A percentile compares a stretch with the other conserved stretches of the same genome.
Evolutionary conservation across 2,797 vertebrate species (phyloP).

Genomic region (Alosa sapidissima): DNA sequence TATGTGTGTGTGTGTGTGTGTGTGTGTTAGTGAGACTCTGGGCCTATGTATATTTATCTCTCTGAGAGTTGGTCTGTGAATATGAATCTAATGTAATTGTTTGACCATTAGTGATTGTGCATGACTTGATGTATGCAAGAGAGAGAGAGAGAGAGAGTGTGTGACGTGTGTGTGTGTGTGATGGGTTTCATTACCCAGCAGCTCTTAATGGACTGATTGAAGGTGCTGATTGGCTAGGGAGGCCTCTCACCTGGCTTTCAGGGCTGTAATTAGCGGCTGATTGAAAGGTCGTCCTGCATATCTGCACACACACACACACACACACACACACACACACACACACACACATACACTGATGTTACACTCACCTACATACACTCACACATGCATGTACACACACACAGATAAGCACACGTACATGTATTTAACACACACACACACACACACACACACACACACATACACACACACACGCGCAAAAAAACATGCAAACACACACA

Average conservation of each 20-base stretch:
- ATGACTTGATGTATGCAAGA: neutral
- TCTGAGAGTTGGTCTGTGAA: neutral
- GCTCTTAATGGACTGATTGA: conserved; percentile 17
- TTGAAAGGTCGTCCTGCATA: conserved; percentile 7
- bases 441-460: neutral
- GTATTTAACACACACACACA: neutral
- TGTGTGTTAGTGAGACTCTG: neutral
- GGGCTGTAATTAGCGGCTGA: conserved; percentile 16
- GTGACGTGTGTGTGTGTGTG: neutral
- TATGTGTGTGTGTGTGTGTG: conserved; percentile 6
- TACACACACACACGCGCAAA: neutral
- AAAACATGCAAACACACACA: neutral
- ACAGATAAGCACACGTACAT: neutral
- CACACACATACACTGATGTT: neutral
- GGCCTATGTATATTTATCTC: neutral
- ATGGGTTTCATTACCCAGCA: neutral
- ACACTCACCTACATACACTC: neutral
- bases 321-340: neutral
- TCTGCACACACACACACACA: neutral
- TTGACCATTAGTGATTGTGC: conserved; percentile 10
- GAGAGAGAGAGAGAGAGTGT: neutral
- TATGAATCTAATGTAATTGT: conserved; percentile 20
- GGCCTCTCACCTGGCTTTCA: conserved; percentile 24
- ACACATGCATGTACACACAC: neutral
- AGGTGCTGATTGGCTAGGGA: conserved; percentile 20